These are phyloP conservation scores for Phenganax stokvisi DNA, from an alignment of 92 coral and sea anemone genomes.

Conservation along the genomic window DNA sequence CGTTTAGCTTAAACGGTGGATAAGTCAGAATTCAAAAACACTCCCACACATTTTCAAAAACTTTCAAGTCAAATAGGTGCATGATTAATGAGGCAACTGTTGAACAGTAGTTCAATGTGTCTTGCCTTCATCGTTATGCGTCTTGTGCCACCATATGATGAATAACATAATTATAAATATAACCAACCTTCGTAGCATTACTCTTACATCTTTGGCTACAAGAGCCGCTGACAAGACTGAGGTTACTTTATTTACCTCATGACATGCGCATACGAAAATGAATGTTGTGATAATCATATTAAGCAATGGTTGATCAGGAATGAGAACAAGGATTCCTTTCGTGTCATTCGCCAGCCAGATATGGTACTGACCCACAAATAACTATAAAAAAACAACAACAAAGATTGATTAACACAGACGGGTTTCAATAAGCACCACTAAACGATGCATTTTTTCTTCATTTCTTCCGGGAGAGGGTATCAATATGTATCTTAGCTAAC, in stretches of 20 bases:
- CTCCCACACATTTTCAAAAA: too few species aligned
- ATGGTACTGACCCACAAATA: conserved; percentile 94
- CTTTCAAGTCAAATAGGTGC: neutral
- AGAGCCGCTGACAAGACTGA: conserved; percentile 73
- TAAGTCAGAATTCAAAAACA: too few species aligned
- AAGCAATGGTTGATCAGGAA: conserved; percentile 76
- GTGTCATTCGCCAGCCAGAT: conserved; percentile 96
- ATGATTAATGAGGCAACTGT: neutral
- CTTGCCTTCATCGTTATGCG: conserved; percentile 56
- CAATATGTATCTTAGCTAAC: conserved; percentile 38
- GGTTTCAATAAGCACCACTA: neutral
- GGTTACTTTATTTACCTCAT: conserved; percentile 80
- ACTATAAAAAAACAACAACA: conserved; percentile 36
- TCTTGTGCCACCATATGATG: conserved; percentile 97
- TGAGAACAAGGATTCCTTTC: conserved; percentile 76
- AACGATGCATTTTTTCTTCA: neutral
- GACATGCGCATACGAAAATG: conserved; percentile 84
- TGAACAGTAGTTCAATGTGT: neutral
- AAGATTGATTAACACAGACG: neutral
- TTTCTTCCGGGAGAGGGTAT: neutral
- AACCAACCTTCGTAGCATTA: conserved; percentile 73
- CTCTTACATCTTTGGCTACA: conserved; percentile 67
- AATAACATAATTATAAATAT: conserved; percentile 79
- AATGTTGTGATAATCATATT: conserved; percentile 76
- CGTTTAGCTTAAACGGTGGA: too few species aligned